Percentiles rank a stretch among this genome's conserved stretches.
phyloP scores from a whole-genome alignment of 2,113 vertebrate species.

The Enhydra lutris region DNA sequence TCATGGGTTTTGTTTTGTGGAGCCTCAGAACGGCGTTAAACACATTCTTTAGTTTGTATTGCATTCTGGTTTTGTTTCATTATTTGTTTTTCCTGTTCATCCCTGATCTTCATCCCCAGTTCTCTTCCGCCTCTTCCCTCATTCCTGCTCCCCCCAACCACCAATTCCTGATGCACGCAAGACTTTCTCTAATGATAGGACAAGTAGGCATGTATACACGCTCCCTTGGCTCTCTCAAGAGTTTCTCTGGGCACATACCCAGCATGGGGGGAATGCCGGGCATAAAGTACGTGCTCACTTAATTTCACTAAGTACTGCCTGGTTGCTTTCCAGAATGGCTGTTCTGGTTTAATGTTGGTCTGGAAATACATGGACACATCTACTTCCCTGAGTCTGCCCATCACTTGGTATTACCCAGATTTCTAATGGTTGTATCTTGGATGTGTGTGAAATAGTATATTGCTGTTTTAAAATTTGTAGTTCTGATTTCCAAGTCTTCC shows the following conservation, averaged over 20 bases:
- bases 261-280: neutral
- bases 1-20: neutral
- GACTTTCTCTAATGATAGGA: neutral
- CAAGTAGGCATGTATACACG: no score
- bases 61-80: neutral
- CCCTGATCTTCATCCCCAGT: neutral
- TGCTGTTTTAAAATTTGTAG: neutral
- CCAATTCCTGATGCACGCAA: neutral
- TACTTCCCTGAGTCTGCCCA: neutral
- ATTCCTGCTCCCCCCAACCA: neutral
- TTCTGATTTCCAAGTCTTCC: slow-evolving; percentile 11
- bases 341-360: neutral
- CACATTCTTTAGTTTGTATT: neutral
- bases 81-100: neutral
- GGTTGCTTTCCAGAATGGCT: neutral
- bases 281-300: neutral
- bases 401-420: neutral
- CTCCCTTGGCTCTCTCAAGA: neutral
- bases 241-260: neutral
- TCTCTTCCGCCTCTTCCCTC: neutral
- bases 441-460: neutral
- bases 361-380: neutral
- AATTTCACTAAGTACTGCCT: neutral
- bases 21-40: neutral
- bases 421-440: neutral